Evolutionary conservation across 2,888 invertebrate genomes (phyloP), one percentile per base, ranked within the genome.

Genomic region (Drosophila gaucha): DNA sequence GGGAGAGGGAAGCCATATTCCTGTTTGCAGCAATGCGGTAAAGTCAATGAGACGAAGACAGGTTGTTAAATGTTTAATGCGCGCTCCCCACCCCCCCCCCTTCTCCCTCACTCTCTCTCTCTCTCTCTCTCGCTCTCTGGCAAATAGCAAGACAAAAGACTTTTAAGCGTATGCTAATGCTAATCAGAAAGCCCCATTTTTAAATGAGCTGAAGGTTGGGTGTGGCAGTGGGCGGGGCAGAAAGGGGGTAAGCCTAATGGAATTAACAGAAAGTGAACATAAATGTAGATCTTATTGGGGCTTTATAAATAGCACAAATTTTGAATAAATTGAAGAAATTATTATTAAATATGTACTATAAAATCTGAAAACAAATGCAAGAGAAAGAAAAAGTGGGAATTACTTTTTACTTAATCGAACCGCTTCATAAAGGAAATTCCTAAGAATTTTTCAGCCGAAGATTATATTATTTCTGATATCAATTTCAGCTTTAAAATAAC

Each of bases 1-100:
- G 35, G 35, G 4, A 39, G 14, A 22, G 35, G 14, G 18, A 3
- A 9, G 35, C 22, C 41, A 41, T 24, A 22, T 20, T 10, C 46
- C 39, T 68, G 69, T 69, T 82, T 78, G 72, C 59, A 82, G 88
- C 80, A 83, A 59, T 80, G 80, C 80, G 86, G 86, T 83, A 69
- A 88, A 82, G 86, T 83, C 86, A 88, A 78, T 83, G 76, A 79
- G 69, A 78, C 69, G 80, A 78, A 65, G 80, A 83, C 88, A 88
- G 83, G 83, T 88, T 83, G 63, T 68, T 80, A 80, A 80, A 80
- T 80, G 86, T 82, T 80, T 88, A 80, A 80, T 80, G 86, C 65
- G 46, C 66, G 66, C 64, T 57, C 46, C 6, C n/a, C 38, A 6
- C 6, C 66, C 63, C 64, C 57, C 46, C 6, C n/a, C 38, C 6